Evolutionary conservation across 2,888 invertebrate species (phyloP), one percentile per base, ranked within the genome.

Genomic region (Smittia aterrima): DNA sequence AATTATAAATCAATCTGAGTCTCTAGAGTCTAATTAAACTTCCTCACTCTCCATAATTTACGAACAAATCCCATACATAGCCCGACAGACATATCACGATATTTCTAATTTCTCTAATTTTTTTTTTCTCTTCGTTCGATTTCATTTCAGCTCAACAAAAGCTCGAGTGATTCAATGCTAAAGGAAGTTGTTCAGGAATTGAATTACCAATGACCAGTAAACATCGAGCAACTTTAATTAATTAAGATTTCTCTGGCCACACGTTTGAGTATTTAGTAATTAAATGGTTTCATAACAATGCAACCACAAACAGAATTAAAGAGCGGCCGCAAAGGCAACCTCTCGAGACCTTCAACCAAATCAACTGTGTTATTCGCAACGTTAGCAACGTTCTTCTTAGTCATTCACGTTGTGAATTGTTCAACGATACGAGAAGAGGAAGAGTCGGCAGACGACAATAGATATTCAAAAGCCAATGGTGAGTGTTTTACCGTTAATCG

Each of bases 251-350:
- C 16, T 32, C 22, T 32, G 16, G 11, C 11, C 16, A 41, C 32
- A 66, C 22, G 20, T 18, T 38, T 20, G 18, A 24, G 40, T 47
- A 41, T 25, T 66, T 47, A 68, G 32, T 41, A 24, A 25, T 41
- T 41, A 70, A 70, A 67, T 67, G 67, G 40, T 47, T 67, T 67
- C 41, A 67, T 67, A 67, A 67, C 41, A 54, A 70, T 70, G 70
- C 24, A 70, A 53, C 53, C 25, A 25, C 53, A 54, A 70, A 70
- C 25, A 70, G 70, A 70, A 54, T 54, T 70, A 25, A 58, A 18
- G 18, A 58, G 22, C 18, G 54, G 20, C 70, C 70, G 70, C 27
- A 47, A 41, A 47, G 68, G 68, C 16, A 13, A 54, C 18, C 9
- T 4, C 58, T 20, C 18, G 7, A 58, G 58, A 22, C 58, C 58